Percentiles rank a stretch among this genome's conserved stretches.
phyloP scores from a whole-genome alignment of 2,888 invertebrate species.

The Alsophila aescularia region DNA sequence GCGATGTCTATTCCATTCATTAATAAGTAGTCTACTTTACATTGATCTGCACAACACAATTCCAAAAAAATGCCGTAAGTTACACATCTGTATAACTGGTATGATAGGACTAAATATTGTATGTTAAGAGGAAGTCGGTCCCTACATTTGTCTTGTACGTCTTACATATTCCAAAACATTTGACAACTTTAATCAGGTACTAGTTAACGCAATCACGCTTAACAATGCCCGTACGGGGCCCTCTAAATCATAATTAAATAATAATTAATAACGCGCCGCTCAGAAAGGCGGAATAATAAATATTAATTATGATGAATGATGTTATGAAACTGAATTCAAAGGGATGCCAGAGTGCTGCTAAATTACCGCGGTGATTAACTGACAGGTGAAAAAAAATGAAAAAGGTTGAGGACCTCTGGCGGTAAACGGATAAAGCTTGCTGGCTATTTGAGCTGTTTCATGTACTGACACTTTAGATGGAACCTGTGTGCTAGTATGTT shows the following conservation, averaged over 20 bases:
- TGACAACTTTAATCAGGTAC: slow-evolving; percentile 11
- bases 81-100: too few species aligned
- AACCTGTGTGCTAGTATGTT: neutral
- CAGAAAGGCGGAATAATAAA: slow-evolving; percentile 61
- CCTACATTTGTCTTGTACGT: too few species aligned
- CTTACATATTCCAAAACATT: slow-evolving; percentile 10
- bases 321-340: slow-evolving; percentile 42
- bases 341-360: slow-evolving; percentile 35
- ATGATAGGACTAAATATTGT: too few species aligned
- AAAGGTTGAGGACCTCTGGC: slow-evolving; percentile 17
- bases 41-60: too few species aligned
- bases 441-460: neutral
- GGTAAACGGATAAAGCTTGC: slow-evolving; percentile 1
- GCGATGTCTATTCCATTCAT: too few species aligned
- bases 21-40: too few species aligned
- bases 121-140: too few species aligned
- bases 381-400: slow-evolving; percentile 28
- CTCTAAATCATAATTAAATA: slow-evolving; percentile 57
- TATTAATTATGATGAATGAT: slow-evolving; percentile 69
- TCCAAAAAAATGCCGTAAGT: too few species aligned
- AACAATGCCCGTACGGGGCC: slow-evolving; percentile 29
- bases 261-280: slow-evolving; percentile 56
- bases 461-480: neutral
- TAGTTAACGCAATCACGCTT: slow-evolving; percentile 27
- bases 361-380: slow-evolving; percentile 33